These are phyloP conservation scores for Habropoda laboriosa DNA, from an alignment of 1,140 invertebrate genomes.

Conservation along the genomic window DNA sequence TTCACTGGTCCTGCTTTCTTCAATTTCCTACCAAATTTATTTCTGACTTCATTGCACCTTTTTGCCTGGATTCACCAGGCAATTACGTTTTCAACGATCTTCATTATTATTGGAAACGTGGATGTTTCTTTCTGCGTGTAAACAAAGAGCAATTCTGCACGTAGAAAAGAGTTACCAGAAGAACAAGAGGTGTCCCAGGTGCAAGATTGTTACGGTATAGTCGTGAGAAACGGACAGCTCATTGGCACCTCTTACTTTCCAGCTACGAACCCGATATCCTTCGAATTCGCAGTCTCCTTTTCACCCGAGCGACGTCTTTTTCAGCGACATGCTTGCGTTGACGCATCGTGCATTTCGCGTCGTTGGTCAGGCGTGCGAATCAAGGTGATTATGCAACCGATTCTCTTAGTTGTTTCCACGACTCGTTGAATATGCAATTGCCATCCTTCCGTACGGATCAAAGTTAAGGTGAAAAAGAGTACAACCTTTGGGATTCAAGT, in stretches of 20 bases:
- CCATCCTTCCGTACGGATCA: too few species aligned
- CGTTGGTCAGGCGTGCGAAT: not conserved
- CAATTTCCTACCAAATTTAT: too few species aligned
- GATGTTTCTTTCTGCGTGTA: slow-evolving; percentile 10
- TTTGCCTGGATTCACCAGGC: too few species aligned
- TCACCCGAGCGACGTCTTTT: slow-evolving; percentile 30
- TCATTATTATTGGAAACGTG: not conserved
- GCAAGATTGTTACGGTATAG: slow-evolving; percentile 42
- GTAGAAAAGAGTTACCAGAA: slow-evolving; percentile 14
- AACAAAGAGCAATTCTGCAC: slow-evolving; percentile 28
- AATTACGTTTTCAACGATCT: too few species aligned
- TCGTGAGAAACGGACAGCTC: slow-evolving; percentile 51
- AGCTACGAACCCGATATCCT: slow-evolving; percentile 55
- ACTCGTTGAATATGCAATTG: not conserved
- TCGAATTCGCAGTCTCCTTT: slow-evolving; percentile 52
- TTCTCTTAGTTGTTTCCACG: not conserved
- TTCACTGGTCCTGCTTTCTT: too few species aligned
- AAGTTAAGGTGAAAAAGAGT: too few species aligned
- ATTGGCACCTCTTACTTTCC: slow-evolving; percentile 50
- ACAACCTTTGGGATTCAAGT: too few species aligned
- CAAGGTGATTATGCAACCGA: not conserved
- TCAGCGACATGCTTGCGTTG: not conserved
- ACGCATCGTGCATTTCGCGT: slow-evolving; percentile 18
- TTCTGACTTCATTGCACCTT: too few species aligned
- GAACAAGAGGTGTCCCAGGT: not conserved